Base-by-base conservation (phyloP, 2,888 invertebrate genomes). In the Cecidostiba fungosa region DNA sequence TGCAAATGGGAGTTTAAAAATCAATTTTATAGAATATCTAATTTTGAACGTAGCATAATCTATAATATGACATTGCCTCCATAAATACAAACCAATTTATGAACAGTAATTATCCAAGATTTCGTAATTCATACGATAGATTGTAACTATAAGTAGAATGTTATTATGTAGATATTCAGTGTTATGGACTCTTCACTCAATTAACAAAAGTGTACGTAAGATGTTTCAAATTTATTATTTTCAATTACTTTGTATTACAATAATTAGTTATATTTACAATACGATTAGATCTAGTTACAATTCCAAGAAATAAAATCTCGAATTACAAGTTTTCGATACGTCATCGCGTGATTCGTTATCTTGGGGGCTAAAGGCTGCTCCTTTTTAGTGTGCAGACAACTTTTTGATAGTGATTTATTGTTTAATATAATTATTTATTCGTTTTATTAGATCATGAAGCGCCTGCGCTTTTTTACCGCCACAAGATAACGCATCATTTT, bases 161-260 rank as follows among this genome's bases (percentile, higher is more conserved):
- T 54, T 19, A 50, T 8, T 62, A 66, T 66, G 14, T n/a, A 74
- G 29, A 6, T 50, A 77, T 36, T 16, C 4, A 32, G n/a, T 79
- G 39, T 73, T 59, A n/a, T 39, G 43, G 74, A 78, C 69, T 79
- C 74, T 80, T 81, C 36, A 29, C 70, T 74, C 12, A 85, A 82
- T 81, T 74, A 87, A 84, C 50, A 86, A 73, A 81, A 82, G 62
- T 72, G 70, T 59, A 79, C 73, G 80, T 80, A 26, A 62, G 70
- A 78, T 86, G 50, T 82, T 85, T 81, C 29, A 62, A 39, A 43
- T 87, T 87, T 87, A 87, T 86, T 87, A 84, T 83, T 83, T 73
- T 83, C 39, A 86, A 78, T 74, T 86, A 86, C 47, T 78, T 87
- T 62, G 83, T 86, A 87, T 86, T 87, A 87, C 86, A 87, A 87